Base-by-base conservation (phyloP, 2,797 vertebrate species). In the Todus mexicanus region DNA sequence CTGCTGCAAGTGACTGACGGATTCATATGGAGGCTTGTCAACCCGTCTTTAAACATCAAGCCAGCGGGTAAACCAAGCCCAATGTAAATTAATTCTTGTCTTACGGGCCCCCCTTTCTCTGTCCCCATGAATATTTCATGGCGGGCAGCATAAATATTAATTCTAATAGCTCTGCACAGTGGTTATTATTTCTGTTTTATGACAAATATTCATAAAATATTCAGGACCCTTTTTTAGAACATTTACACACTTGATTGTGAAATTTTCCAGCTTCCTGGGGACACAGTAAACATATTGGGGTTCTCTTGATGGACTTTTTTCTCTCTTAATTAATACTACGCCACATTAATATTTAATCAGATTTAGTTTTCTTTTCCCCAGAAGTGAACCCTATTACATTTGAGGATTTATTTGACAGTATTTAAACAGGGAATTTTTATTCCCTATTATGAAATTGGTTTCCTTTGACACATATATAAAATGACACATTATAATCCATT, bases 121-220 rank as follows among this genome's bases (percentile, higher is more conserved):
- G 97, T 97, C 97, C 98, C 98, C 98, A 99, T 99, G 99, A 99
- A 99, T 99, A 99, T 99, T 99, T 99, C 98, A 99, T 99, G 98
- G 97, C 97, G 74, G 98, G 98, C 96, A 94, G 97, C 98, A 99
- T 99, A 99, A 99, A 99, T 99, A 99, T 99, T 99, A 98, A 99
- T 99, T 98, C 98, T 99, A 99, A 99, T 99, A 98, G 98, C 98
- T 99, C 98, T 98, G 98, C 98, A 98, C 98, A 98, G 98, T 98
- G 98, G 98, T 99, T 99, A 99, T 99, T 99, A 98, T 99, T 99
- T 98, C 98, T 98, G 98, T 98, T 98, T 98, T 97, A 98, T 98
- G 98, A 98, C 98, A 98, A 99, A 99, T 98, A 99, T 98, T 98
- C 98, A 99, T 99, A 98, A 99, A 98, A 98, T 98, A 99, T 99